A percentile compares a stretch with the other conserved stretches of the same genome.
These are phyloP conservation scores for Ptyas mucosa DNA, from an alignment of 2,113 vertebrate genomes.

Conservation along the genomic window DNA sequence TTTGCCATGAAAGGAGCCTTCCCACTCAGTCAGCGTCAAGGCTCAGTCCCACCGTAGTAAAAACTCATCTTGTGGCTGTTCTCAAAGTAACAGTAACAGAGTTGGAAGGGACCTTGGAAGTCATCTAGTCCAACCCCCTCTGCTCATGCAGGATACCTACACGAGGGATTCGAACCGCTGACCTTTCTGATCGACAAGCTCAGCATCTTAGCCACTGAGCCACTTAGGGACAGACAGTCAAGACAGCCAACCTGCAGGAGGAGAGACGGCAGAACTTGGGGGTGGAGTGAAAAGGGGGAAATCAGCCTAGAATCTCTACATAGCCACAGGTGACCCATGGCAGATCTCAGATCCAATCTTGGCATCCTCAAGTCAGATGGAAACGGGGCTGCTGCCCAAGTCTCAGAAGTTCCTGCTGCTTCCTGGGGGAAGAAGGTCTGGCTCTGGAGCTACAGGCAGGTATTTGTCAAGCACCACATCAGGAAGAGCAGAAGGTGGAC, in stretches of 20 bases:
- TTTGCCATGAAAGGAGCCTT: no score
- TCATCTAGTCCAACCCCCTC: no score
- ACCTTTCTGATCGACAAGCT: no score
- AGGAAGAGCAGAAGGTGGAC: background rate
- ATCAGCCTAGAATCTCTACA: no score
- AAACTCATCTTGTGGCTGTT: background rate
- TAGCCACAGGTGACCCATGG: background rate
- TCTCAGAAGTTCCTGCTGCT: background rate
- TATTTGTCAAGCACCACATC: background rate
- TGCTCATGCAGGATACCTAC: no score
- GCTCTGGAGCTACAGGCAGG: background rate
- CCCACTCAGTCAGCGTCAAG: background rate
- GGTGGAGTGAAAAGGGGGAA: no score
- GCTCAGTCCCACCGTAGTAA: background rate
- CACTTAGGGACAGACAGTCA: no score
- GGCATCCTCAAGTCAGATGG: background rate
- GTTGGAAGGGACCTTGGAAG: no score
- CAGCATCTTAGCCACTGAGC: no score
- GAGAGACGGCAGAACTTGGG: no score
- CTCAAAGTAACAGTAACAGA: no score
- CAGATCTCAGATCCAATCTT: background rate
- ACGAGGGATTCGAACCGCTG: no score
- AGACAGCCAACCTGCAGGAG: background rate
- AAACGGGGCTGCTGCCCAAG: background rate
- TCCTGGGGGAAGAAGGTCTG: background rate